These are phyloP conservation scores for Dysidea cf. avara DNA, from an alignment of 37 sponge, comb jelly and placozoan species.

Conservation along the genomic window DNA sequence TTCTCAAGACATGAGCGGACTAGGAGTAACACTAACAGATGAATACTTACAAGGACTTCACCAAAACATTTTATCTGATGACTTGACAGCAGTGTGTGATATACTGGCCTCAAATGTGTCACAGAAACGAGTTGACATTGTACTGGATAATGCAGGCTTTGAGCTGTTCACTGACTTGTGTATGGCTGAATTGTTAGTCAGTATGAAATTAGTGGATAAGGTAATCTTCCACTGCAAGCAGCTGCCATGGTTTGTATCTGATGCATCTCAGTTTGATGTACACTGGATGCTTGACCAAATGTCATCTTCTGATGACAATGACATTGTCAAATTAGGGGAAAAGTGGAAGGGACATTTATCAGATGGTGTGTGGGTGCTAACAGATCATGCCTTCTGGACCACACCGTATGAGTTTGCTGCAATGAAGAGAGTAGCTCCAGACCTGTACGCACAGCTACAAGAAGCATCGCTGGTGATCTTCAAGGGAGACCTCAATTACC, in stretches of 20 bases:
- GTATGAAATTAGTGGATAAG: slow-evolving; percentile 35
- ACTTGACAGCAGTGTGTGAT: slow-evolving; percentile 55
- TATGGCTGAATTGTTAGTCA: slow-evolving; percentile 82
- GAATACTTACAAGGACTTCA: slow-evolving; percentile 31
- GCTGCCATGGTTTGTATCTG: slow-evolving; percentile 99
- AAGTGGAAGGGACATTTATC: slow-evolving; percentile 54
- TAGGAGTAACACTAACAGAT: no score
- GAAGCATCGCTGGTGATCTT: slow-evolving; percentile 77
- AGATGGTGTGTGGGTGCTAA: slow-evolving; percentile 44
- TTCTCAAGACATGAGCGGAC: slow-evolving; percentile 34
- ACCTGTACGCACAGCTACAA: slow-evolving; percentile 69
- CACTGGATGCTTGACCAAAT: slow-evolving; percentile 78
- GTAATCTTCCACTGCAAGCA: slow-evolving; percentile 87
- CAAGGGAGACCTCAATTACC: slow-evolving; percentile 99
- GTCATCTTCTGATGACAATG: slow-evolving; percentile 5
- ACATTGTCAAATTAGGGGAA: slow-evolving; percentile 51
- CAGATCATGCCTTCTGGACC: slow-evolving; percentile 93
- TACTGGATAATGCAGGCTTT: slow-evolving; percentile 94
- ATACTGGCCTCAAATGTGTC: slow-evolving; percentile 39
- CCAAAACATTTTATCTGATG: slow-evolving; percentile 71
- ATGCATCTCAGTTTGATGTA: slow-evolving; percentile 76
- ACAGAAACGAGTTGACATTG: slow-evolving; percentile 69
- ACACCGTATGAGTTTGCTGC: slow-evolving; percentile 81
- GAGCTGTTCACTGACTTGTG: slow-evolving; percentile 95
- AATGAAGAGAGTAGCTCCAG: slow-evolving; percentile 79